phyloP scores from a whole-genome alignment of 2,797 vertebrate species.

The Poecile montanus region DNA sequence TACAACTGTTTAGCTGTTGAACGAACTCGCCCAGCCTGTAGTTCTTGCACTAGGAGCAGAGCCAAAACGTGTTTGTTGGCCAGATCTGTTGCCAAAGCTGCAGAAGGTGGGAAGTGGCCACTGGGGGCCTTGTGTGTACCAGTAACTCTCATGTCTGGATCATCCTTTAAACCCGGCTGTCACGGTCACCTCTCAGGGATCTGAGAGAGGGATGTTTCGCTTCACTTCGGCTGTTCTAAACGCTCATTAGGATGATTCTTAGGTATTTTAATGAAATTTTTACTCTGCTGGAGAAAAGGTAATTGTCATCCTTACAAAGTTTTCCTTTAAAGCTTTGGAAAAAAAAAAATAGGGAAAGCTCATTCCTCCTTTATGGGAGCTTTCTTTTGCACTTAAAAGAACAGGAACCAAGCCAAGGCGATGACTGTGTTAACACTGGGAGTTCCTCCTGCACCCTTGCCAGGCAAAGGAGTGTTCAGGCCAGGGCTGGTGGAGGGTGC shows the following conservation, averaged over 20 bases:
- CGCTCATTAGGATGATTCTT: constrained; percentile 18
- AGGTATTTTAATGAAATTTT: constrained; percentile 1
- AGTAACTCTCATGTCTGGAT: constrained; percentile 65
- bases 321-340: constrained; percentile 54
- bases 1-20: constrained; percentile 83
- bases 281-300: constrained; percentile 48
- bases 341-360: background rate
- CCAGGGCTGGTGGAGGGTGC: background rate
- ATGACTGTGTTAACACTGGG: background rate
- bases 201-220: background rate
- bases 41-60: constrained; percentile 75
- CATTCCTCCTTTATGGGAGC: constrained; percentile 6
- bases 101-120: constrained; percentile 57
- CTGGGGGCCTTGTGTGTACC: constrained; percentile 49
- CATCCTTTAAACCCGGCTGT: constrained; percentile 21
- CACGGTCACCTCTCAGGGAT: background rate
- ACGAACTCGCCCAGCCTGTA: constrained; percentile 73
- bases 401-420: constrained; percentile 2
- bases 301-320: constrained; percentile 42
- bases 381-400: constrained; percentile 26
- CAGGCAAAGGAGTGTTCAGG: background rate
- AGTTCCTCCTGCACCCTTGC: background rate
- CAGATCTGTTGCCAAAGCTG: constrained; percentile 58
- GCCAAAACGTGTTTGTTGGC: constrained; percentile 38
- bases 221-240: constrained; percentile 7